Evolutionary conservation across 2,888 invertebrate species (phyloP).

Genomic region (Entomobrya proxima): DNA sequence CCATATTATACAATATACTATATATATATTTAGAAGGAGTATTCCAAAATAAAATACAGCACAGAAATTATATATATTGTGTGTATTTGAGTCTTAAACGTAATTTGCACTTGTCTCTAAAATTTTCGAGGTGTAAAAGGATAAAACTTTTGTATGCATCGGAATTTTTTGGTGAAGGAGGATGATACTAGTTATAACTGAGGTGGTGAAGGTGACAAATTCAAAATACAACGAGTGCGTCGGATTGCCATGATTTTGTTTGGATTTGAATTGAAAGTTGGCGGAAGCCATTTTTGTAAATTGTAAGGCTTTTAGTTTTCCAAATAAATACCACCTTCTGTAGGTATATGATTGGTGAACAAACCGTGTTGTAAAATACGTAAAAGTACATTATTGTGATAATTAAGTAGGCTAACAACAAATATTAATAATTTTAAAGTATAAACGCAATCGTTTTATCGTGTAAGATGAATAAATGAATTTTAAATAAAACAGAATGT

Average conservation of each 20-base stretch:
- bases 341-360: not conserved
- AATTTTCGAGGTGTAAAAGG: not conserved
- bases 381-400: conserved; percentile 17
- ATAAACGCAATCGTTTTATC: conserved; percentile 9
- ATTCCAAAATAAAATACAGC: too few species aligned
- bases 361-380: not conserved
- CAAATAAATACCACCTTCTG: not conserved
- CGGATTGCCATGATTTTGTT: not conserved
- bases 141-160: not conserved
- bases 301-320: not conserved
- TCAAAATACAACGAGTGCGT: not conserved
- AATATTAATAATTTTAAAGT: not conserved
- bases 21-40: too few species aligned
- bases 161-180: not conserved
- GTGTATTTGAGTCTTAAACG: conserved; percentile 37
- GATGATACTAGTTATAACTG: not conserved
- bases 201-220: not conserved
- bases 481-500: not conserved
- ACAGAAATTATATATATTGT: not conserved
- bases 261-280: not conserved
- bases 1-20: too few species aligned
- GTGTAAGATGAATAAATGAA: conserved; percentile 6
- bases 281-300: conserved; percentile 5
- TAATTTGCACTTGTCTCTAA: not conserved
- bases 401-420: not conserved